Conservation (phyloP, 1,140 invertebrate genomes). For the Mactra quadrangularis region DNA sequence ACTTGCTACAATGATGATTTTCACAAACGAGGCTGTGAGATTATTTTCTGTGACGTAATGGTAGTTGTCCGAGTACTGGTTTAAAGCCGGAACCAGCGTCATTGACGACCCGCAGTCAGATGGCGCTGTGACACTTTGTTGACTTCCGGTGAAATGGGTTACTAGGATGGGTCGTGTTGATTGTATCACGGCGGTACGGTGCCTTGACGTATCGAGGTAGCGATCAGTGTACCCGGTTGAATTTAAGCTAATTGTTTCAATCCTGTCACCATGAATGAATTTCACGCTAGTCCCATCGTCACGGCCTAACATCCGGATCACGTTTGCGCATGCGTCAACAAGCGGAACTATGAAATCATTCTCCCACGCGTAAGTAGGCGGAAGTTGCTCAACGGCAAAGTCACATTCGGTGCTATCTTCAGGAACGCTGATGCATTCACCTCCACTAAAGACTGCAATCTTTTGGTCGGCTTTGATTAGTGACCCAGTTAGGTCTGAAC, state of each 20-base stretch:
- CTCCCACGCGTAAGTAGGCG: conserved; percentile 20
- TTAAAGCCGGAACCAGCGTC: conserved; percentile 30
- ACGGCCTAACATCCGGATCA: conserved; percentile 10
- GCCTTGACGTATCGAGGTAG: too few species aligned
- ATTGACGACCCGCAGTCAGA: conserved; percentile 26
- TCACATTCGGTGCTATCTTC: conserved; percentile 2
- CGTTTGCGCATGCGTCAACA: conserved; percentile 20
- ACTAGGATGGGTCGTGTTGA: conserved; percentile 4
- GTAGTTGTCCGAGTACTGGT: conserved; percentile 9
- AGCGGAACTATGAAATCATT: conserved; percentile 29
- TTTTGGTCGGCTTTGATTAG: conserved; percentile 32
- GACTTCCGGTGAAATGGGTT: conserved; percentile 17
- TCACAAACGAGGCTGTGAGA: not conserved
- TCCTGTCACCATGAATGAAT: not conserved
- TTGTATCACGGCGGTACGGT: conserved; percentile 1
- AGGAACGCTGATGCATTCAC: conserved; percentile 14
- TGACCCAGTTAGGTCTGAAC: conserved; percentile 20
- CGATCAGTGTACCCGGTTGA: not conserved
- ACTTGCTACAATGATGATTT: conserved; percentile 18
- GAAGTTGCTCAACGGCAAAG: conserved; percentile 13
- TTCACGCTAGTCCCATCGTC: conserved; percentile 22
- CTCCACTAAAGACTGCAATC: conserved; percentile 10
- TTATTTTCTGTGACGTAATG: not conserved
- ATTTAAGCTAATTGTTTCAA: not conserved
- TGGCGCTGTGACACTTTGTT: too few species aligned